Percentiles rank a stretch among this genome's conserved stretches.
Evolutionary conservation across 1,140 invertebrate genomes (phyloP).

Genomic region (Drosophila fuyamai): DNA sequence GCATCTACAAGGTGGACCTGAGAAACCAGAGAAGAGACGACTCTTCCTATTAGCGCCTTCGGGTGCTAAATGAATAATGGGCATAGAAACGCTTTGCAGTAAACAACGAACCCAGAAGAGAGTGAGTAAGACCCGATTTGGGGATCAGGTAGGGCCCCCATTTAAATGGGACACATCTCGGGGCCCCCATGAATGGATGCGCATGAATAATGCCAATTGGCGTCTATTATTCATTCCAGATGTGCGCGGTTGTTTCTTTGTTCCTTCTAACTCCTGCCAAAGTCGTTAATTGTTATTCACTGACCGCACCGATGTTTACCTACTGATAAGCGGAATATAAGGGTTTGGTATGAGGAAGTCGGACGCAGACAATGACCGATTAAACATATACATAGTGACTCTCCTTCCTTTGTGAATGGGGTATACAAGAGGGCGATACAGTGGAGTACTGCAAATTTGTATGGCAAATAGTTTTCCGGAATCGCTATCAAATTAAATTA

Average conservation of each 20-base stretch:
- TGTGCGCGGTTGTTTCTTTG: conserved; percentile 4
- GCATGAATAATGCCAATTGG: conserved; percentile 38
- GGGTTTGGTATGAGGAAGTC: conserved; percentile 24
- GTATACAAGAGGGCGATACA: conserved; percentile 1
- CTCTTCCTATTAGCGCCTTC: conserved; percentile 45
- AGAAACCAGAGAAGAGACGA: conserved; percentile 7
- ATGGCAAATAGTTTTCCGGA: neutral
- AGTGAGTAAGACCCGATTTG: conserved; percentile 19
- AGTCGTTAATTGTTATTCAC: conserved; percentile 39
- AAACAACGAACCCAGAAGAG: conserved; percentile 20
- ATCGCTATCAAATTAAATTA: neutral
- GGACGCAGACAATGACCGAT: conserved; percentile 33
- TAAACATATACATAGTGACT: conserved; percentile 6
- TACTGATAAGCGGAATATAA: conserved; percentile 30
- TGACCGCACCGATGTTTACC: conserved; percentile 34
- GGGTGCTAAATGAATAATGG: conserved; percentile 57
- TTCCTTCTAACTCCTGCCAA: conserved; percentile 25
- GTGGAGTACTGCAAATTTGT: conserved; percentile 16
- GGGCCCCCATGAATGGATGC: conserved; percentile 24
- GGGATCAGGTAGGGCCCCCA: conserved; percentile 12
- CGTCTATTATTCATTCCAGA: conserved; percentile 36
- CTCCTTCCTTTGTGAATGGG: neutral
- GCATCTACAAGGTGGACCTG: conserved; percentile 1
- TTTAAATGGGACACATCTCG: conserved; percentile 31
- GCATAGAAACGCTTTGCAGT: conserved; percentile 21